Percentiles rank a stretch among this genome's conserved stretches.
Conservation (phyloP, 1,140 invertebrate species). For the Caenorhabditis inopinata region DNA sequence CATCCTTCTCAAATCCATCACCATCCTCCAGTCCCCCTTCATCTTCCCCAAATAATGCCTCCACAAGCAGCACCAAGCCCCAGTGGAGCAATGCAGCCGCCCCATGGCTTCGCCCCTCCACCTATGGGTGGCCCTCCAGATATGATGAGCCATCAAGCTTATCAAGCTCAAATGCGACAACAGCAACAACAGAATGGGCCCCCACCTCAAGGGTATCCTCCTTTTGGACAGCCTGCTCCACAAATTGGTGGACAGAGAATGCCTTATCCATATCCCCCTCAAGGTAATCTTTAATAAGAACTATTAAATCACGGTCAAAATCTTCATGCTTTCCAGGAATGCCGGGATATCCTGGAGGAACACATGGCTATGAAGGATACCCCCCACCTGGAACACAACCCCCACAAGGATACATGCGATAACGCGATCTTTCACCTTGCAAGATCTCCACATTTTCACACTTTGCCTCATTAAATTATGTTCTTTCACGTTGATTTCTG, state of each 20-base stretch:
- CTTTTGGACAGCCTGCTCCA: not conserved
- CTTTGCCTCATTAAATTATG: no score
- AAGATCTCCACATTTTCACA: not conserved
- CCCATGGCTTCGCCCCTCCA: slow-evolving; percentile 9
- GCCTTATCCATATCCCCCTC: slow-evolving; percentile 2
- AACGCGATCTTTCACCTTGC: not conserved
- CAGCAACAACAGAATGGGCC: slow-evolving; percentile 32
- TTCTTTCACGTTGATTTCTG: no score
- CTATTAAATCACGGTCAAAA: not conserved
- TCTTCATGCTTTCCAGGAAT: not conserved
- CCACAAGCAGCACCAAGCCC: not conserved
- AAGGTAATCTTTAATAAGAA: not conserved
- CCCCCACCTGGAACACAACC: not conserved
- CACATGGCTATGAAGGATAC: slow-evolving; percentile 7
- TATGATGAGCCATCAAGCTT: slow-evolving; percentile 1
- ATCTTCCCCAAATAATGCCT: slow-evolving; percentile 16
- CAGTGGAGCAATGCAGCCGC: not conserved
- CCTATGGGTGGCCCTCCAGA: not conserved
- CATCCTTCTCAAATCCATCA: not conserved
- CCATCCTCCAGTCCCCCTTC: not conserved
- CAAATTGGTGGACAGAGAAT: not conserved
- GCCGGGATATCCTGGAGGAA: slow-evolving; percentile 11
- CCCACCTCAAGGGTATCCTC: not conserved
- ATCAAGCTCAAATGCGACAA: not conserved
- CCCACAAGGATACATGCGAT: slow-evolving; percentile 17